phyloP scores from a whole-genome alignment of 2,113 vertebrate species.

The Chamaea fasciata region DNA sequence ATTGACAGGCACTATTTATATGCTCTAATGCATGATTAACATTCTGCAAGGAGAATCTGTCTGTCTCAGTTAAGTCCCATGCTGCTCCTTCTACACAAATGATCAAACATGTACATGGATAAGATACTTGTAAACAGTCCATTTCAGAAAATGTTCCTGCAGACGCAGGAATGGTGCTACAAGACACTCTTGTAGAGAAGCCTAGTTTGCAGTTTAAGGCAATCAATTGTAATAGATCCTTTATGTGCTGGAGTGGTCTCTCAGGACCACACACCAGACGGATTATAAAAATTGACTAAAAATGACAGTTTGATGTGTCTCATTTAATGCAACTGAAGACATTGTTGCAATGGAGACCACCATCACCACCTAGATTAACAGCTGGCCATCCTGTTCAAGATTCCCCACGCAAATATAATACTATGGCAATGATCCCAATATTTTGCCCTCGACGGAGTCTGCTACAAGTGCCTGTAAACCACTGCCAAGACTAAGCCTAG shows the following conservation, averaged over 20 bases:
- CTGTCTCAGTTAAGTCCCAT: not conserved
- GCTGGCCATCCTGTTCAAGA: not conserved
- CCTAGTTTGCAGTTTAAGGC: not conserved
- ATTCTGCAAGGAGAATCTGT: not conserved
- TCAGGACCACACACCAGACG: not conserved
- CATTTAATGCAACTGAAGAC: not conserved
- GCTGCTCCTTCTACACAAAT: not conserved
- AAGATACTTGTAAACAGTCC: not conserved
- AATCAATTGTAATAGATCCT: not conserved
- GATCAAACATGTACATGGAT: not conserved
- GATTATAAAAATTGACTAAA: not conserved
- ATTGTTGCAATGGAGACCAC: not conserved
- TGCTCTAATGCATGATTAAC: not conserved
- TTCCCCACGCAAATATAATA: not conserved
- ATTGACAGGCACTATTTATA: not conserved
- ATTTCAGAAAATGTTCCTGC: not conserved
- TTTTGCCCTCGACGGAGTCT: not conserved
- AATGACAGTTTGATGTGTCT: accelerated
- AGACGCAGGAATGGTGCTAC: not conserved
- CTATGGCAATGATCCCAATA: not conserved
- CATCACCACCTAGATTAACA: not conserved
- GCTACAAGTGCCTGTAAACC: not conserved
- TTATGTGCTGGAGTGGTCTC: not conserved
- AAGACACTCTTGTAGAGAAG: not conserved
- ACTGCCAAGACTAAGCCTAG: not conserved